Base-by-base conservation (phyloP, 2,888 invertebrate species). In the Auanema sp. region DNA sequence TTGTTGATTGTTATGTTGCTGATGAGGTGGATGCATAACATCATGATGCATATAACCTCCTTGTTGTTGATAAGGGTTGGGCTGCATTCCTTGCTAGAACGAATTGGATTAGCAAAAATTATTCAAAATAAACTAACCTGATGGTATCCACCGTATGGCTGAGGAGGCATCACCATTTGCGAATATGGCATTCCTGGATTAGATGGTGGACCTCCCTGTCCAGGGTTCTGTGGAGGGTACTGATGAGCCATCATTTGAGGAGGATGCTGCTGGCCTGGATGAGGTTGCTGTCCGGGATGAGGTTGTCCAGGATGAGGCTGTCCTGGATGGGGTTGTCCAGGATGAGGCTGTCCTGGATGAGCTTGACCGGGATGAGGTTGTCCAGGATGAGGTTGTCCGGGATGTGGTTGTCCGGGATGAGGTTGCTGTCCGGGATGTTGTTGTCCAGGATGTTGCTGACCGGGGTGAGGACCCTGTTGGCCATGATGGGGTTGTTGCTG, bases 201-300 rank as follows among this genome's bases (percentile, higher is more conserved):
- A 18, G 47, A 58, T 24, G 51, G 59, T 40, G 55, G 61, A 23
- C 60, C 53, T 14, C 42, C 40, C 25, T 69, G 71, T 33, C 50
- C 33, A 1, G 64, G 58, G 24, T 70, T 33, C 33, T 33, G 33
- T 5, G 42, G 49, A 11, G 23, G 42, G 21, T 24, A 58, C 18
- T 55, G 65, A 42, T 65, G 65, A 25, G 58, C 58, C 61, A 65
- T 62, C 64, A 62, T 61, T 5, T 63, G 60, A 3, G 47, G 56
- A 10, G 64, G 58, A 10, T 52, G 61, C 52, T 56, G 59, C 44
- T 58, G 61, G 18, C 60, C 53, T 10, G 58, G 66, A n/a, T 66
- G 68, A 25, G 62, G 58, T 63, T 33, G 65, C 56, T 10, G 60
- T 60, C 68, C 69, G 33, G 49, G 23, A 1, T 61, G 58, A 18